Evolutionary conservation across 2,888 invertebrate species (phyloP).

Genomic region (Taenaris catops): DNA sequence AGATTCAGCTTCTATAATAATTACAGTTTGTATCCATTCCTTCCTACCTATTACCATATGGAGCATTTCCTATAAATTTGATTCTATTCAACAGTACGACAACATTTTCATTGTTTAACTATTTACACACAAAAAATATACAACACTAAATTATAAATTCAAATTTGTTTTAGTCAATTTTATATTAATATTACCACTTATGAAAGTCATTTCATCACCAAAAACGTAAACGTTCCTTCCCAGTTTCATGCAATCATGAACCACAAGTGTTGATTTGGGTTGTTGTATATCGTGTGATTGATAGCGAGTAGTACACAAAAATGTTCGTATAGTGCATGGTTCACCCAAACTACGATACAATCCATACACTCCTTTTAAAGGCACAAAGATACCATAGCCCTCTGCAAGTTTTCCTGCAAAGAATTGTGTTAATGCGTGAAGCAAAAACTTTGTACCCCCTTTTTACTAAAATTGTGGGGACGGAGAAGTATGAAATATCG

Average conservation of each 20-base stretch:
- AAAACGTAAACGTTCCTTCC: slow-evolving; percentile 54
- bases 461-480: too few species aligned
- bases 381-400: slow-evolving; percentile 52
- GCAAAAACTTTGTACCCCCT: too few species aligned
- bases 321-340: slow-evolving; percentile 59
- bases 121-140: too few species aligned
- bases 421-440: neutral
- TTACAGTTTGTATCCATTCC: too few species aligned
- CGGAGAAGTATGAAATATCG: too few species aligned
- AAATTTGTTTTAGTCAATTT: too few species aligned
- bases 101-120: too few species aligned
- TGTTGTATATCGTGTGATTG: slow-evolving; percentile 36
- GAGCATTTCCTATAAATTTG: too few species aligned
- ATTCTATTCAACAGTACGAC: too few species aligned
- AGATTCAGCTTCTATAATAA: too few species aligned
- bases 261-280: slow-evolving; percentile 33
- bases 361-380: slow-evolving; percentile 59
- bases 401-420: slow-evolving; percentile 45
- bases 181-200: slow-evolving; percentile 47
- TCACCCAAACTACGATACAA: slow-evolving; percentile 66
- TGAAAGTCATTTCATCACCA: slow-evolving; percentile 51
- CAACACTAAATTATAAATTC: too few species aligned
- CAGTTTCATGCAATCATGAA: slow-evolving; percentile 34
- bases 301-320: slow-evolving; percentile 48
- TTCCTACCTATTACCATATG: too few species aligned